These are phyloP conservation scores for Simalia tracyae DNA, from an alignment of 2,797 vertebrate genomes.

Conservation along the genomic window DNA sequence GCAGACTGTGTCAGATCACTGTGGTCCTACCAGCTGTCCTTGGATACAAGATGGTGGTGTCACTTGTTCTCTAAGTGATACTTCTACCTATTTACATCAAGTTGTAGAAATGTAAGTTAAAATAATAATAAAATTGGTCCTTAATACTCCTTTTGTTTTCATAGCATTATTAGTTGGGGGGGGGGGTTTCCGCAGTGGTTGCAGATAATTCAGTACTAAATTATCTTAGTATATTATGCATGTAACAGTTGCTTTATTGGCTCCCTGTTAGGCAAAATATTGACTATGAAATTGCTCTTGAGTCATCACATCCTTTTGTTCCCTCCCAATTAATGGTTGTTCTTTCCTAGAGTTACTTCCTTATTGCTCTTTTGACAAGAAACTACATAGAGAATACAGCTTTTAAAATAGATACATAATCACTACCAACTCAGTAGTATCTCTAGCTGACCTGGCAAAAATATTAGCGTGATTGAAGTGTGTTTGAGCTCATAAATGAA, in stretches of 20 bases:
- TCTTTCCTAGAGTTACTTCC: slow-evolving; percentile 60
- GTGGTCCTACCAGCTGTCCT: neutral
- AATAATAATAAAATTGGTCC: neutral
- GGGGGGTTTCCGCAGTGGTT: slow-evolving; percentile 4
- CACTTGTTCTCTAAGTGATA: neutral
- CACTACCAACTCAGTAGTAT: slow-evolving; percentile 67
- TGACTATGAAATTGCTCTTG: slow-evolving; percentile 71
- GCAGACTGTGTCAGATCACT: neutral
- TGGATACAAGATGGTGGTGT: no score
- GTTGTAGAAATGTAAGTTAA: slow-evolving; percentile 29
- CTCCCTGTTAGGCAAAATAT: slow-evolving; percentile 74
- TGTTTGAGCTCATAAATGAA: slow-evolving; percentile 68
- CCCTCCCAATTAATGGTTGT: slow-evolving; percentile 55
- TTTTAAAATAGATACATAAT: slow-evolving; percentile 71
- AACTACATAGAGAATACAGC: slow-evolving; percentile 49
- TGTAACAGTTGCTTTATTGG: slow-evolving; percentile 64
- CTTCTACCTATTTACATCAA: slow-evolving; percentile 25
- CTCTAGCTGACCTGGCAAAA: slow-evolving; percentile 68
- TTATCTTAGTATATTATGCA: slow-evolving; percentile 53
- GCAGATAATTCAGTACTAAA: slow-evolving; percentile 46
- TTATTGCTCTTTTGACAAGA: slow-evolving; percentile 68
- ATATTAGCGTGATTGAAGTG: slow-evolving; percentile 67
- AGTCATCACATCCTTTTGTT: slow-evolving; percentile 51
- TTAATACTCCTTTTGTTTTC: slow-evolving; percentile 47
- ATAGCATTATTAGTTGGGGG: slow-evolving; percentile 19